These are phyloP conservation scores for Isotomurus palustris DNA, from an alignment of 2,888 invertebrate genomes.

Conservation along the genomic window DNA sequence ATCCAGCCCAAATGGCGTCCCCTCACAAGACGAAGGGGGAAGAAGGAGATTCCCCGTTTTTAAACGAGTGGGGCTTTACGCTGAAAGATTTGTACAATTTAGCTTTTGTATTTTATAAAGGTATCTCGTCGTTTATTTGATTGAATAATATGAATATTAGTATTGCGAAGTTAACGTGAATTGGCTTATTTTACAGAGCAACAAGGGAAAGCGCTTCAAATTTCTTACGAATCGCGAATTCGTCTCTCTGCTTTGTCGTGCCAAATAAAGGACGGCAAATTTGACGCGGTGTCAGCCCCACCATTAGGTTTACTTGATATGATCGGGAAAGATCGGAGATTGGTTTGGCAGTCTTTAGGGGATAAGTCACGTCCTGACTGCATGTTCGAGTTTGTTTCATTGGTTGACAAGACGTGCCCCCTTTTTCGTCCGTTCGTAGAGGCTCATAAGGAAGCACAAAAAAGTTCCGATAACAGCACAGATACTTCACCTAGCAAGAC, in stretches of 20 bases:
- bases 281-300: slow-evolving; percentile 64
- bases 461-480: too few relatives aligned
- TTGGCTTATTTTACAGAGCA: slow-evolving; percentile 68
- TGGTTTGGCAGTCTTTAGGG: slow-evolving; percentile 88
- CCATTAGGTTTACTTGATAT: slow-evolving; percentile 90
- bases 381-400: slow-evolving; percentile 85
- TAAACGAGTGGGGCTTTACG: slow-evolving; percentile 52
- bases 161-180: slow-evolving; percentile 1
- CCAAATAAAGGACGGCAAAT: slow-evolving; percentile 81
- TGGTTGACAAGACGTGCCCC: slow-evolving; percentile 81
- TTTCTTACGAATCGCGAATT: slow-evolving; percentile 88
- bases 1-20: neutral
- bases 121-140: slow-evolving; percentile 55
- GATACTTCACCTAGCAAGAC: too few relatives aligned
- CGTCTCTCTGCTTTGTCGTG: slow-evolving; percentile 87
- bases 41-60: slow-evolving; percentile 43
- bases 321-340: slow-evolving; percentile 85
- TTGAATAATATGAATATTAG: neutral
- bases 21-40: neutral
- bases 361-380: slow-evolving; percentile 79
- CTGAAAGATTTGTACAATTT: slow-evolving; percentile 78
- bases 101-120: slow-evolving; percentile 88
- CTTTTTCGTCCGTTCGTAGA: slow-evolving; percentile 85
- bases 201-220: slow-evolving; percentile 92
- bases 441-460: slow-evolving; percentile 59